Conservation (phyloP, 2,888 invertebrate species). For the Druceiella hillmani region DNA sequence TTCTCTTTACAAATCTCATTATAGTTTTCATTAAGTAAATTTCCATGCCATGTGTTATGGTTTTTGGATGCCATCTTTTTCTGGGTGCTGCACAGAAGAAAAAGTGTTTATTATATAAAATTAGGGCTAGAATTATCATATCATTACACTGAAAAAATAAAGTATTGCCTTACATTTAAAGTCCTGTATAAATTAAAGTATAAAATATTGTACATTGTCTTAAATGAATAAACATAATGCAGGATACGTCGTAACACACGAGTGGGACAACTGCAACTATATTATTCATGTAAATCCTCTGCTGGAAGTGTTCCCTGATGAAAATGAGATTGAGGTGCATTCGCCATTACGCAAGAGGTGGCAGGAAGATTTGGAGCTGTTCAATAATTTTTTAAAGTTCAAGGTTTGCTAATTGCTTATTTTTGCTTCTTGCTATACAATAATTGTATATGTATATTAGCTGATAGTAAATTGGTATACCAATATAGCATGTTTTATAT, state of each 20-base stretch:
- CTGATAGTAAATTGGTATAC: constrained; percentile 4
- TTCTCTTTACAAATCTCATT: too few relatives aligned
- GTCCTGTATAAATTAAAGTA: constrained; percentile 19
- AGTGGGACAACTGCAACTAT: constrained; percentile 55
- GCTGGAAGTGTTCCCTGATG: constrained; percentile 34
- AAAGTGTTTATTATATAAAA: too few relatives aligned
- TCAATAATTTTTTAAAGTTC: constrained; percentile 56
- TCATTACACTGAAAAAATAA: too few relatives aligned
- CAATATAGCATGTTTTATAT: constrained; percentile 7
- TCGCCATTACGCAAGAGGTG: constrained; percentile 46
- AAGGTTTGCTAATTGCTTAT: constrained; percentile 53
- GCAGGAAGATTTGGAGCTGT: constrained; percentile 54
- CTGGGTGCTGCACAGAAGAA: too few relatives aligned
- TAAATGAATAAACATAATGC: constrained; percentile 9
- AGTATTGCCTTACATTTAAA: too few relatives aligned
- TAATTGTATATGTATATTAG: background rate
- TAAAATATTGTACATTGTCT: too few relatives aligned
- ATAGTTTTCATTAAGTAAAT: too few relatives aligned
- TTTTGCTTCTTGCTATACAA: background rate
- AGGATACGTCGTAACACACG: constrained; percentile 55
- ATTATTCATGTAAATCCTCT: constrained; percentile 55
- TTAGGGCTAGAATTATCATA: too few relatives aligned
- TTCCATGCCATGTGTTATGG: too few relatives aligned
- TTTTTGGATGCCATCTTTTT: too few relatives aligned
- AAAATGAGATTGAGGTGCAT: constrained; percentile 38